Conservation (phyloP, 2,797 vertebrate genomes). For the Tapera naevia region DNA sequence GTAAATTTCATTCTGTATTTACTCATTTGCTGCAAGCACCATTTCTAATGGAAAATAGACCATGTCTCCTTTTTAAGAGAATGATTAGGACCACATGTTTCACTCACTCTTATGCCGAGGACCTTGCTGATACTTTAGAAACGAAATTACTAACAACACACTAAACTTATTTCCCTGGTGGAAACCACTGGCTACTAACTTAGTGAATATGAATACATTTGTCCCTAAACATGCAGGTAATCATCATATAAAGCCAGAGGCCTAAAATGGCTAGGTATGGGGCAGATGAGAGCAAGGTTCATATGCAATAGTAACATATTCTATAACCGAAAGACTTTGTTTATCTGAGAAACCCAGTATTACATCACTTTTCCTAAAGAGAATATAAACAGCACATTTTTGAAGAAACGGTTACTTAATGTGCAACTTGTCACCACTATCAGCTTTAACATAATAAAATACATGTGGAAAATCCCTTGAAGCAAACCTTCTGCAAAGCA, state of each 20-base stretch:
- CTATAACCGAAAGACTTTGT: conserved; percentile 59
- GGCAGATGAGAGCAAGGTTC: conserved; percentile 23
- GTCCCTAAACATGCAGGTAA: conserved; percentile 65
- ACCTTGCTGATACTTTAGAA: conserved; percentile 63
- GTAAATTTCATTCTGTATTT: conserved; percentile 72
- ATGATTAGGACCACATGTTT: conserved; percentile 79
- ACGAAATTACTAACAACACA: conserved; percentile 73
- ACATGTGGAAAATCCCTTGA: conserved; percentile 72
- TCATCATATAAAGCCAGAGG: conserved; percentile 25
- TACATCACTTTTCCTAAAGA: conserved; percentile 71
- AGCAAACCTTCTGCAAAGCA: conserved; percentile 61
- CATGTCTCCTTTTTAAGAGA: conserved; percentile 74
- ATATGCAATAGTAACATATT: conserved; percentile 30
- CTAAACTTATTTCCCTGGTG: conserved; percentile 77
- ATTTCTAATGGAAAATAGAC: conserved; percentile 79
- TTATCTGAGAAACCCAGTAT: conserved; percentile 69
- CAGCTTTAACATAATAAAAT: conserved; percentile 73
- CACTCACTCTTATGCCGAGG: conserved; percentile 61
- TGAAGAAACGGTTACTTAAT: conserved; percentile 74
- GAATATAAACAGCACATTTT: conserved; percentile 68
- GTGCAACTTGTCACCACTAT: conserved; percentile 75
- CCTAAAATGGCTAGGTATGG: conserved; percentile 10
- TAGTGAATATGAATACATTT: conserved; percentile 43
- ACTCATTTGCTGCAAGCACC: conserved; percentile 72
- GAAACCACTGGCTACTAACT: conserved; percentile 77